These are phyloP conservation scores for Stenurella melanura DNA, from an alignment of 2,888 invertebrate species.

Conservation along the genomic window DNA sequence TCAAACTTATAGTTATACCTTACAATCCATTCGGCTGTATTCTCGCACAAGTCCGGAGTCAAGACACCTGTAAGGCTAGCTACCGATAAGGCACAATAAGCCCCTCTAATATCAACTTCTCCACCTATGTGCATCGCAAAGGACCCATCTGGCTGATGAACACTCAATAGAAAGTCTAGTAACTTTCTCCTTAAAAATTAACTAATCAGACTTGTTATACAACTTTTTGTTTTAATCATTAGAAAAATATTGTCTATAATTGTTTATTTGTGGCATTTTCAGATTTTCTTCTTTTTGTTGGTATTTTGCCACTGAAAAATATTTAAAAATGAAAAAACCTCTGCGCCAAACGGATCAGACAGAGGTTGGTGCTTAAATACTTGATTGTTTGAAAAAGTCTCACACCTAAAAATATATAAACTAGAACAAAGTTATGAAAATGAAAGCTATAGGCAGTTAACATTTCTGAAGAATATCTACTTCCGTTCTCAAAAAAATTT, in stretches of 20 bases:
- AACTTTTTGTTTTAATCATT: slow-evolving; percentile 9
- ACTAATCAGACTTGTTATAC: slow-evolving; percentile 19
- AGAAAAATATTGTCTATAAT: background rate
- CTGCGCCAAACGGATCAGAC: too few species aligned
- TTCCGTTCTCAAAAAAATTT: too few species aligned
- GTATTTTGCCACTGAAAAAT: too few species aligned
- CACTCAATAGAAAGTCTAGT: slow-evolving; percentile 84
- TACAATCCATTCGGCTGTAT: slow-evolving; percentile 94
- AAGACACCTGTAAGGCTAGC: slow-evolving; percentile 90
- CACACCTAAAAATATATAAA: too few species aligned
- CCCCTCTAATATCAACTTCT: slow-evolving; percentile 95
- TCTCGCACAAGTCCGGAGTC: slow-evolving; percentile 85
- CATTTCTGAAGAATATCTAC: too few species aligned
- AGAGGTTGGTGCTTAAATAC: too few species aligned
- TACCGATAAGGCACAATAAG: slow-evolving; percentile 96
- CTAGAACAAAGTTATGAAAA: too few species aligned
- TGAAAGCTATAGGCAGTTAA: too few species aligned
- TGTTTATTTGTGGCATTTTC: too few species aligned
- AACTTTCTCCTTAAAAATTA: slow-evolving; percentile 77
- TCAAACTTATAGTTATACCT: slow-evolving; percentile 70
- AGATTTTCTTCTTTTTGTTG: too few species aligned
- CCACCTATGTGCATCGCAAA: slow-evolving; percentile 94
- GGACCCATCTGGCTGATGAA: slow-evolving; percentile 90
- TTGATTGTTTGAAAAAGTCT: too few species aligned
- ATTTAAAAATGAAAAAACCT: too few species aligned